Base-by-base conservation (phyloP, 2,888 invertebrate genomes). In the Didymodactylos carnosus region DNA sequence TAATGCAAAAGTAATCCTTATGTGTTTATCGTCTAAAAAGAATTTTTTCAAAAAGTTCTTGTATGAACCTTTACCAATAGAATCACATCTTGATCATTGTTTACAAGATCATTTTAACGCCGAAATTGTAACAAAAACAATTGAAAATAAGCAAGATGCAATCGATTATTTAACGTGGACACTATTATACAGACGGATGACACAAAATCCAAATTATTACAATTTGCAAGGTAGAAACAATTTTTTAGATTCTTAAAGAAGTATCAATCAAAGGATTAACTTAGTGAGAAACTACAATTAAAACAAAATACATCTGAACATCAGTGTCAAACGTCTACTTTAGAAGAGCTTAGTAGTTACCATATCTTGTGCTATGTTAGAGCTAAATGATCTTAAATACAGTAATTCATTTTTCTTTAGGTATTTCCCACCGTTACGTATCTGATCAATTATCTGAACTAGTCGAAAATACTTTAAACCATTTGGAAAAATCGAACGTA, bases 151-250 rank as follows among this genome's bases (percentile, higher is more conserved):
- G 81, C 98, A 99, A 83, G 98, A 99, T 81, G 97, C 97, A 0
- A 97, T 99, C 0, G 98, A 99, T 86, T 98, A 98, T 80, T 86
- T 99, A 27, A 99, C 98, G 0, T 99, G 98, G 98, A 98, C 97
- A 0, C 94, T 98, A 86, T 86, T 99, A 16, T 99, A 99, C 83
- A 86, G 97, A 5, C 86, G 98, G 70, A 87, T 98, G 79, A 95
- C 98, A 2, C 95, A 97, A 86, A 99, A 99, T 85, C 98, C 98
- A 0, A 99, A 99, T 84, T 99, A 99, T 82, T 99, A 99, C 84
- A 95, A 94, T 81, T 86, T 98, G 70, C 95, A 97, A 79, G 86
- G n/a, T n/a, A 69, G n/a, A 25, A n/a, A n/a, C n/a, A n/a, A n/a
- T n/a, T n/a, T n/a, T n/a, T n/a, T n/a, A n/a, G n/a, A n/a, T n/a